A percentile compares a stretch with the other conserved stretches of the same genome.
Conservation (phyloP, 2,113 vertebrate species). For the Crotalus helleri region DNA sequence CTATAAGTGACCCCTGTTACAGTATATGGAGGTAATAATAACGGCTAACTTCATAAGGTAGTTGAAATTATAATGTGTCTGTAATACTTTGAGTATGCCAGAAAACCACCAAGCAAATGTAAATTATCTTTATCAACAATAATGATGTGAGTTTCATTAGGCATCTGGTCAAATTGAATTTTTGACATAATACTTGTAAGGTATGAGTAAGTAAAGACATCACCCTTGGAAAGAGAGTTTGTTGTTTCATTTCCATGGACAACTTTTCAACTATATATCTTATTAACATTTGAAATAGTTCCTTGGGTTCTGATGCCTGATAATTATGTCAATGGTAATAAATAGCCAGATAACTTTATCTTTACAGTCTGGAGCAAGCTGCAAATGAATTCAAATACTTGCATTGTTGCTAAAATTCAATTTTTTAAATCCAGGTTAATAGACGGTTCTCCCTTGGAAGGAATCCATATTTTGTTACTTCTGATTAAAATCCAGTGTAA, state of each 20-base stretch:
- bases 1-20: not conserved
- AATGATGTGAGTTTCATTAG: not conserved
- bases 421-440: not conserved
- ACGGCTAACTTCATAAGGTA: not conserved
- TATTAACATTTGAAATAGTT: not conserved
- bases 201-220: conserved; percentile 25
- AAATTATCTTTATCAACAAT: not conserved
- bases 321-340: not conserved
- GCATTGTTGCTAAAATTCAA: not conserved
- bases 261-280: not conserved
- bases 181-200: not conserved
- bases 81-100: not conserved
- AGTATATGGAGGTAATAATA: not conserved
- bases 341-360: not conserved
- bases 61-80: not conserved
- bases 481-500: not conserved
- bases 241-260: not conserved
- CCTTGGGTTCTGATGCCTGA: not conserved
- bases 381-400: not conserved
- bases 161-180: not conserved
- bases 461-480: not conserved
- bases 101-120: not conserved
- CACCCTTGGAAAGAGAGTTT: not conserved
- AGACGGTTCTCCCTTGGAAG: not conserved
- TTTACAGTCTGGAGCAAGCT: not conserved